These are phyloP conservation scores for Thysanoteuthis rhombus DNA, from an alignment of 2,888 invertebrate species.

Conservation along the genomic window DNA sequence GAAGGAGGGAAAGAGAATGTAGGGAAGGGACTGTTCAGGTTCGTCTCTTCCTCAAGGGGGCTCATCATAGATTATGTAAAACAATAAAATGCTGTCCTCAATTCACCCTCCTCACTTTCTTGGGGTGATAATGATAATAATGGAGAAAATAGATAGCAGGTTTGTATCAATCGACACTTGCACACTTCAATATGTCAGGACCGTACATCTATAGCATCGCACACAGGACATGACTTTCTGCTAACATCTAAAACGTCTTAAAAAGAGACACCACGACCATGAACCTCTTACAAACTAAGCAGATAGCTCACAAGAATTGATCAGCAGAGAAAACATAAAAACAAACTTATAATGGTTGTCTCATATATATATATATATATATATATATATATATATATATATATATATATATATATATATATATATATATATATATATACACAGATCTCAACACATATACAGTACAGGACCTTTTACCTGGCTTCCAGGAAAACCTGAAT, in stretches of 20 bases:
- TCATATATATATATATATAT: slow-evolving; percentile 29
- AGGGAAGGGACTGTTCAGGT: background rate
- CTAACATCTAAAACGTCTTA: no score
- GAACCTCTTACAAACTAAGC: no score
- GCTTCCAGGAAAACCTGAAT: no score
- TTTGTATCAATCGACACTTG: background rate
- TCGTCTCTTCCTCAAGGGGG: background rate
- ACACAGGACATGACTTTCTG: no score
- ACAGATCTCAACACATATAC: no score
- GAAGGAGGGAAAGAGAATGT: background rate
- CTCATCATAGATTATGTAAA: background rate
- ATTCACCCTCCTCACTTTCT: background rate
- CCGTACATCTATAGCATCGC: no score
- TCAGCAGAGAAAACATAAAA: no score
- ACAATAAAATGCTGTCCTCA: background rate
- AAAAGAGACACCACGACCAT: background rate
- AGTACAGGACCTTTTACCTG: no score
- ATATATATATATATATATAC: background rate
- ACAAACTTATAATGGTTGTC: no score
- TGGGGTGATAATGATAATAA: no score
- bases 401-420: slow-evolving; percentile 30
- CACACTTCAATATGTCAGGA: background rate
- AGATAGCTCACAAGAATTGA: no score
- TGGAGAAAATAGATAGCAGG: no score
- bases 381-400: slow-evolving; percentile 33